Conservation (phyloP, 2,113 vertebrate genomes). For the Rhipidura dahli region DNA sequence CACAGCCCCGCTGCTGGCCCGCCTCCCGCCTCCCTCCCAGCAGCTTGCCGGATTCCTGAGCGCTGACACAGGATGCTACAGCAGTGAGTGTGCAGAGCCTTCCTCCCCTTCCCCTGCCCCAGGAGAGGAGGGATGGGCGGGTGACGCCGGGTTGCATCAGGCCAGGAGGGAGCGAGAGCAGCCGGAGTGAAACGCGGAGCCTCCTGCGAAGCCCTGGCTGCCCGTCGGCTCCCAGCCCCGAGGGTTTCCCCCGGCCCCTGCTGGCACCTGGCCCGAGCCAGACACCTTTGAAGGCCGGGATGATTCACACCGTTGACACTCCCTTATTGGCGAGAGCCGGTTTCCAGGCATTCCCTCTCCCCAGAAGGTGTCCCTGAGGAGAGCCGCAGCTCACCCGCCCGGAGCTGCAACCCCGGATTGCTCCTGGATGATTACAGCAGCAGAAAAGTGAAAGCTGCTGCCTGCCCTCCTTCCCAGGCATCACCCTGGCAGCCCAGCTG, state of each 20-base stretch:
- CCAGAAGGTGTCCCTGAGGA: constrained; percentile 8
- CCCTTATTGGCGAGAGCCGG: not conserved
- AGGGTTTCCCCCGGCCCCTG: not conserved
- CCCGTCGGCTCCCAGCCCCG: not conserved
- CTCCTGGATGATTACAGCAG: constrained; percentile 8
- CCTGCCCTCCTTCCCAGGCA: not conserved
- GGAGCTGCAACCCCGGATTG: not conserved
- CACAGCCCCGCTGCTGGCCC: constrained; percentile 22
- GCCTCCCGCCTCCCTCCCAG: constrained; percentile 13
- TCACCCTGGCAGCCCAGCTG: not conserved
- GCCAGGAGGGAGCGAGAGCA: not conserved
- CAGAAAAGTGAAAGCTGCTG: not conserved
- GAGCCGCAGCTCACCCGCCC: constrained; percentile 4
- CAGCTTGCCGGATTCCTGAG: constrained; percentile 70
- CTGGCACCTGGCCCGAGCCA: not conserved
- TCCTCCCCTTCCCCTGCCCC: constrained; percentile 24
- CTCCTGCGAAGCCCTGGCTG: not conserved
- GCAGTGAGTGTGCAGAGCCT: constrained; percentile 11
- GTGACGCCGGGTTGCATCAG: not conserved
- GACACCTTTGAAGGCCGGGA: not conserved
- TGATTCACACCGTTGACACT: constrained; percentile 15
- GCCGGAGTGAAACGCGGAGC: not conserved
- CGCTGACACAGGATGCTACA: constrained; percentile 69
- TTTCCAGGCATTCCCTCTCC: not conserved
- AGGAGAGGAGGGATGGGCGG: not conserved